Conservation (phyloP, 2,888 invertebrate genomes). For the Meta bourneti region DNA sequence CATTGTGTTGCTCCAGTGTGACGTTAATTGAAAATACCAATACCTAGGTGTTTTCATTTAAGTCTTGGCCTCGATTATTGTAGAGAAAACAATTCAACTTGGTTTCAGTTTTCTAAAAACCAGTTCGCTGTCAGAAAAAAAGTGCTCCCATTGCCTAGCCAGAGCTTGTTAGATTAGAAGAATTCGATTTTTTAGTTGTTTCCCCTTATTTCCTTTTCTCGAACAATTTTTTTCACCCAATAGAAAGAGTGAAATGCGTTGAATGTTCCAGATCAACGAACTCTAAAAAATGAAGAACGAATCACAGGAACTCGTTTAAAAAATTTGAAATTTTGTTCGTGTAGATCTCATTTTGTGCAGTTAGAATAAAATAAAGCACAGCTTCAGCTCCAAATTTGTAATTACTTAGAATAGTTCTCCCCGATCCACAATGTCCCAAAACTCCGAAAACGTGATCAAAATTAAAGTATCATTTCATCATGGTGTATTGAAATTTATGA, state of each 20-base stretch:
- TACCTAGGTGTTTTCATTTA: background rate
- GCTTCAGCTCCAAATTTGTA: no score
- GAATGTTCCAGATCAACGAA: background rate
- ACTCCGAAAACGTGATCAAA: no score
- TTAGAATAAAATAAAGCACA: no score
- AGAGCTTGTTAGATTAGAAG: background rate
- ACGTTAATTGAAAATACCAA: no score
- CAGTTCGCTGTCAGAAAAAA: background rate
- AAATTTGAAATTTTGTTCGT: no score
- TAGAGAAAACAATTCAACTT: background rate
- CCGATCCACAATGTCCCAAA: no score
- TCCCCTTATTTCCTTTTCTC: background rate
- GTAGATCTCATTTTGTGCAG: no score
- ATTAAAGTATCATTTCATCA: no score
- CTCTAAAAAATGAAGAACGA: background rate
- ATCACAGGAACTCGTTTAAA: no score
- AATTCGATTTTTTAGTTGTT: background rate
- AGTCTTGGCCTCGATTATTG: background rate
- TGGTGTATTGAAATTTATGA: no score
- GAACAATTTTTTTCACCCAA: background rate
- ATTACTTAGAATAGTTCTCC: no score
- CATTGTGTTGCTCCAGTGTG: no score
- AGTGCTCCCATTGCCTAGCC: background rate
- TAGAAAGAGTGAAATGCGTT: background rate
- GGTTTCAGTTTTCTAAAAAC: background rate